Percentiles rank a stretch among this genome's conserved stretches.
These are phyloP conservation scores for Centropristis striata DNA, from an alignment of 2,113 vertebrate genomes.

Conservation along the genomic window DNA sequence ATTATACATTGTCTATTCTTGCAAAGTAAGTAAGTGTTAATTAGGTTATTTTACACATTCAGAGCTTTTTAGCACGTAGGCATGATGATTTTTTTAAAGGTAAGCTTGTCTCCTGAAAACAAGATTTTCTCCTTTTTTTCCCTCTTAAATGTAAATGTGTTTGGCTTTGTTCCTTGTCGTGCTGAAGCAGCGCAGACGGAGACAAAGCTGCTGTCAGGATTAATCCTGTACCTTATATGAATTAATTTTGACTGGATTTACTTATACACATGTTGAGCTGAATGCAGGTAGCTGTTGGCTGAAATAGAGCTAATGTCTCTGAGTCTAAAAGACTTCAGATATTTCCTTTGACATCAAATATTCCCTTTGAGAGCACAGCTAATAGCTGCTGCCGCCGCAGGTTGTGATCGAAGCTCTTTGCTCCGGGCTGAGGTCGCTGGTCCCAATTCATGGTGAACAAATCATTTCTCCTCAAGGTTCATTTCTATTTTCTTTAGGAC, in stretches of 20 bases:
- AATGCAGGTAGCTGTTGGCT: constrained; percentile 31
- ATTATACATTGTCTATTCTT: not conserved
- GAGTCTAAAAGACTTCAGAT: constrained; percentile 8
- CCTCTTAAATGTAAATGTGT: constrained; percentile 23
- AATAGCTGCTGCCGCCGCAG: constrained; percentile 38
- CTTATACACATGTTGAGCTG: constrained; percentile 32
- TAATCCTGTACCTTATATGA: constrained; percentile 27
- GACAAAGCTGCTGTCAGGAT: constrained; percentile 61
- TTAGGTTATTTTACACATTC: constrained; percentile 33
- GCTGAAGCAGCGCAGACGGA: constrained; percentile 27
- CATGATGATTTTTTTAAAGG: constrained; percentile 13
- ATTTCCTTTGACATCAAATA: constrained; percentile 58
- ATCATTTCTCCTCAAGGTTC: constrained; percentile 8
- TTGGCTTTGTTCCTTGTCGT: constrained; percentile 28
- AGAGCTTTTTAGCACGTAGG: constrained; percentile 8
- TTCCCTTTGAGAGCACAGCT: constrained; percentile 47
- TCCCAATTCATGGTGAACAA: constrained; percentile 36
- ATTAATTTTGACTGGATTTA: constrained; percentile 60
- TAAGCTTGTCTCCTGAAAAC: constrained; percentile 3
- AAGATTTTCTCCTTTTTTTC: constrained; percentile 13
- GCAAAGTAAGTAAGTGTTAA: constrained; percentile 18
- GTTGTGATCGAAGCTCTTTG: constrained; percentile 40
- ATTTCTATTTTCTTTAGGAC: constrained; percentile 24
- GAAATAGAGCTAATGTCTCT: constrained; percentile 13
- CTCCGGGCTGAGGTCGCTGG: constrained; percentile 27